Conservation (phyloP, 1,140 invertebrate species). For the Drosophila saltans region DNA sequence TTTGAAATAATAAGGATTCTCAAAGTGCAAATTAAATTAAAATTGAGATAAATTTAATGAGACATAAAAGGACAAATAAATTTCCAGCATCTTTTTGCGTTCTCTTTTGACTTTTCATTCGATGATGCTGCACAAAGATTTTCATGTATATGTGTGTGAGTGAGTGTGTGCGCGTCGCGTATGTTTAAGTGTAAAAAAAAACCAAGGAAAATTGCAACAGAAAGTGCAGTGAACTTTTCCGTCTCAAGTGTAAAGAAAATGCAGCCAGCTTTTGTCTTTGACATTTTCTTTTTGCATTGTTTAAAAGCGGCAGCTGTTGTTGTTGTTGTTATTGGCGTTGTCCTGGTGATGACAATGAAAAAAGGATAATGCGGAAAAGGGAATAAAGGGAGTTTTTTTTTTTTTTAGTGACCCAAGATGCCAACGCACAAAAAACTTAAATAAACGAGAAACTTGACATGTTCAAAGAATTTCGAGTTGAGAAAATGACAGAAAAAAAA, state of each 20-base stretch:
- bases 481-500: too few species aligned
- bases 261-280: neutral
- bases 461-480: too few species aligned
- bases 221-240: slow-evolving; percentile 65
- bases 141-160: neutral
- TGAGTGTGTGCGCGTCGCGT: slow-evolving; percentile 3
- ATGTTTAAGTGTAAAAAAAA: slow-evolving; percentile 31
- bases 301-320: neutral
- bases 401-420: too few species aligned
- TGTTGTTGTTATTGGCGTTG: slow-evolving; percentile 33
- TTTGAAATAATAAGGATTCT: too few species aligned
- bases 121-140: slow-evolving; percentile 52
- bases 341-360: slow-evolving; percentile 23
- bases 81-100: neutral
- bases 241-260: slow-evolving; percentile 35
- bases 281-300: neutral
- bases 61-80: neutral
- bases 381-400: neutral
- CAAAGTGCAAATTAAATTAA: too few species aligned
- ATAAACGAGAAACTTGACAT: neutral
- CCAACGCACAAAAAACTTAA: too few species aligned
- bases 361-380: slow-evolving; percentile 15
- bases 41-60: neutral
- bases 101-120: neutral
- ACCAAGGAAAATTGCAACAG: slow-evolving; percentile 34